phyloP scores from a whole-genome alignment of 2,888 invertebrate genomes.

The Apodemia zela region DNA sequence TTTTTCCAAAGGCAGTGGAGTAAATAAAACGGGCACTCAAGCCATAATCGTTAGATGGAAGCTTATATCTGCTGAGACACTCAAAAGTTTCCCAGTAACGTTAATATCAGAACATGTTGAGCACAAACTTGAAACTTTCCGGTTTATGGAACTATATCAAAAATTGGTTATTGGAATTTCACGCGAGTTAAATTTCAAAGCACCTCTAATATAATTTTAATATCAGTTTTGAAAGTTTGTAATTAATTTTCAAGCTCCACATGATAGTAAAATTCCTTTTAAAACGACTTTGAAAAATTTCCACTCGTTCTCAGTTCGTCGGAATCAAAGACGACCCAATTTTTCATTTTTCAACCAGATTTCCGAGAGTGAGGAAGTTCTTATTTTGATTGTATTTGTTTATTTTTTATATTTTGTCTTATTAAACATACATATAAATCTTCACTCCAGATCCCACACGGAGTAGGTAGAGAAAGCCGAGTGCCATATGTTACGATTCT shows the following conservation, averaged over 20 bases:
- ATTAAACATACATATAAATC: no score
- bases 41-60: constrained; percentile 5
- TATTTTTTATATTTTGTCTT: no score
- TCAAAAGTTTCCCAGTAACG: constrained; percentile 36
- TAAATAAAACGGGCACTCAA: constrained; percentile 6
- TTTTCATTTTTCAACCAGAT: no score
- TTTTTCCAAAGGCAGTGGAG: not conserved
- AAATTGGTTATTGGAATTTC: constrained; percentile 32
- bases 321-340: no score
- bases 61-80: constrained; percentile 22
- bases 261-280: not conserved
- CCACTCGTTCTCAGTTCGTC: no score
- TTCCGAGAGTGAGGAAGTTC: no score
- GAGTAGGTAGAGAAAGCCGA: no score
- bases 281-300: not conserved
- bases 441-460: no score
- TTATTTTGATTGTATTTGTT: no score
- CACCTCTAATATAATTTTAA: constrained; percentile 4
- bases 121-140: constrained; percentile 31
- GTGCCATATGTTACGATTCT: no score
- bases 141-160: constrained; percentile 32
- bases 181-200: constrained; percentile 18
- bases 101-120: constrained; percentile 29
- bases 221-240: constrained; percentile 2
- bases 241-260: constrained; percentile 2